Evolutionary conservation across 2,113 vertebrate species (phyloP), one percentile per base, ranked within the genome.

Genomic region (Cercopithecus mona): DNA sequence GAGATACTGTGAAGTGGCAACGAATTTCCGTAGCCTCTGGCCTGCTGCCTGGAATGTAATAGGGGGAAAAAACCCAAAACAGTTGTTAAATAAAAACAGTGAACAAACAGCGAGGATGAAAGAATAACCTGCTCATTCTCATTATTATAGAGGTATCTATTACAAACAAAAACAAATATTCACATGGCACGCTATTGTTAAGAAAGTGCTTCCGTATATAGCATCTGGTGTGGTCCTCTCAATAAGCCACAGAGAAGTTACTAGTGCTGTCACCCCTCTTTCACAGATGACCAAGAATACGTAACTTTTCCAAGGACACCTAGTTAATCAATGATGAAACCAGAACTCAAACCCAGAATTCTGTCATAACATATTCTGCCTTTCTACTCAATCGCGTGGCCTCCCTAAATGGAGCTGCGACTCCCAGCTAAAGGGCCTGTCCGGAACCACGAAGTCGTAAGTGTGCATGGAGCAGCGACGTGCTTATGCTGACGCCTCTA

Each of bases 331-430:
- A 50, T 1, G 40, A 75, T 57, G 20, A 70, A 38, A 76, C 32
- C 32, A 81, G 79, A 22, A 45, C 75, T 66, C 52, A 43, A n/a
- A 70, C 32, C 72, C 55, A 27, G 50, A 75, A 84, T 30, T 45
- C 40, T 16, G 66, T 88, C n/a, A 59, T 30, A 18, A 85, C 82
- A 14, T 40, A 11, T 25, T 59, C 75, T 14, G 20, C 86, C 22
- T 1, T 32, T 55, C 73, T 5, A 6, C 35, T 45, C 22, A 14
- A 7, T 84, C 50, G 20, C 10, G 17, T 0, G 2, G 43, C 16
- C 30, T 40, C 45, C 55, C 64, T 38, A 80, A 45, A 52, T 0
- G 13, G 0, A 75, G 20, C 8, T 45, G 4, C 0, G 16, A 82
- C 23, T 45, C 76, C 80, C 23, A 82, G 70, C n/a, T 55, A 82